phyloP scores from a whole-genome alignment of 1,140 invertebrate genomes.

The Leptinotarsa texana region DNA sequence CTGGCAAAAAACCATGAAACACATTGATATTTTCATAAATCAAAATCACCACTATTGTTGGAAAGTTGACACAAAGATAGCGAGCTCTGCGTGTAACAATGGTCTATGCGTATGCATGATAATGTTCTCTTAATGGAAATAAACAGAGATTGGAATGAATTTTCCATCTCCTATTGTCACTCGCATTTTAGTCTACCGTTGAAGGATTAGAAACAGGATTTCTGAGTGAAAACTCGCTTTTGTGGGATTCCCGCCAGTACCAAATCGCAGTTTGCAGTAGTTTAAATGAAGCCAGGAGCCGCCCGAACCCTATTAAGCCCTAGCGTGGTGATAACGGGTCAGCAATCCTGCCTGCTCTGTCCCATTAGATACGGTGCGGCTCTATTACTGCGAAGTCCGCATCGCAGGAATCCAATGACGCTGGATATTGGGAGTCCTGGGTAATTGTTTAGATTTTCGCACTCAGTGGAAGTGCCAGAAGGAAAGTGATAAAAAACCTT shows the following conservation, averaged over 20 bases:
- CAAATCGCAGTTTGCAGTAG: slow-evolving; percentile 43
- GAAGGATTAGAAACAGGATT: slow-evolving; percentile 38
- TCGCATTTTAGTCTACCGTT: slow-evolving; percentile 19
- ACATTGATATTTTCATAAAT: too few relatives aligned
- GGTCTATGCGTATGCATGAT: slow-evolving; percentile 9
- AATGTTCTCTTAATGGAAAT: slow-evolving; percentile 21
- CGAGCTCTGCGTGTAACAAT: too few relatives aligned
- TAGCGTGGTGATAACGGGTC: slow-evolving; percentile 44
- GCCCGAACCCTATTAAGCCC: slow-evolving; percentile 42
- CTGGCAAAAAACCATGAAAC: too few relatives aligned
- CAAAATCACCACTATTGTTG: too few relatives aligned
- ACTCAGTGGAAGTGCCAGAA: neutral
- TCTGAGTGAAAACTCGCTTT: slow-evolving; percentile 43
- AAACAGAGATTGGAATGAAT: slow-evolving; percentile 25
- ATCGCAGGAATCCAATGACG: slow-evolving; percentile 5
- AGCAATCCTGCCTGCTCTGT: slow-evolving; percentile 43
- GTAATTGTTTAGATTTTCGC: slow-evolving; percentile 7
- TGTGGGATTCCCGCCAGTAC: slow-evolving; percentile 35
- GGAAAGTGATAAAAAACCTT: neutral
- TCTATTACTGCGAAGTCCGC: slow-evolving; percentile 37
- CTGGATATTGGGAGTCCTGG: slow-evolving; percentile 13
- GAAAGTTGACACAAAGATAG: too few relatives aligned
- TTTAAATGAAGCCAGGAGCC: slow-evolving; percentile 32
- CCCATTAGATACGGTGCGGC: slow-evolving; percentile 41
- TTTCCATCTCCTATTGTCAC: slow-evolving; percentile 24